Conservation (phyloP, 2,888 invertebrate species). For the Oscheius sp. region DNA sequence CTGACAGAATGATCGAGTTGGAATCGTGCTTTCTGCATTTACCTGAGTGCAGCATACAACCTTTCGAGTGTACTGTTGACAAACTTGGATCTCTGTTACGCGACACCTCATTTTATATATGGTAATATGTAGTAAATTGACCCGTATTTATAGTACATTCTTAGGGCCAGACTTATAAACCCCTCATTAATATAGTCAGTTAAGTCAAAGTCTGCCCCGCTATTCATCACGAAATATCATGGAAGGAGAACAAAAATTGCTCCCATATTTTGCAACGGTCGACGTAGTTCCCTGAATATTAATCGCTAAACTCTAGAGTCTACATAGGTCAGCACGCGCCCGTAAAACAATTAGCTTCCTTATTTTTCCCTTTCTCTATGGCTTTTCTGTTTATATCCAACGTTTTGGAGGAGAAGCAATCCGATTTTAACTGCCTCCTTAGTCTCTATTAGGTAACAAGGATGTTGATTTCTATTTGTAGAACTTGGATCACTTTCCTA, state of each 20-base stretch:
- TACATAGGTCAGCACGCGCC: conserved; percentile 19
- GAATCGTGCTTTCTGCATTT: too few relatives aligned
- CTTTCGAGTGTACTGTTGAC: neutral
- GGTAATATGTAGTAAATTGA: neutral
- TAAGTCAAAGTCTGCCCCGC: too few relatives aligned
- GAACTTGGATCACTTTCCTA: conserved; percentile 7
- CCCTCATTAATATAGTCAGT: neutral
- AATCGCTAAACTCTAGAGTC: neutral
- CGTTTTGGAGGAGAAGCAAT: conserved; percentile 4
- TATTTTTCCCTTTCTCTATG: conserved; percentile 12
- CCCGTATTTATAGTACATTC: neutral
- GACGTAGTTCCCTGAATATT: conserved; percentile 24
- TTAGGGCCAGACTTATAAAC: neutral
- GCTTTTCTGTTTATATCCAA: conserved; percentile 3
- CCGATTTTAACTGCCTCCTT: neutral
- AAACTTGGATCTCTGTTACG: neutral
- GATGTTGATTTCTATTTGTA: conserved; percentile 6
- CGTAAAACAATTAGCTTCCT: conserved; percentile 23
- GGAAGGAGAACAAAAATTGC: too few relatives aligned
- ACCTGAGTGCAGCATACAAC: too few relatives aligned
- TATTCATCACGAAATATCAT: too few relatives aligned
- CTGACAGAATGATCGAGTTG: too few relatives aligned
- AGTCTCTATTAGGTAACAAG: too few relatives aligned
- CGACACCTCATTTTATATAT: neutral
- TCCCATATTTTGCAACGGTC: neutral